Base-by-base conservation (phyloP, 2,888 invertebrate species). In the Scaptomyza caliginosa region DNA sequence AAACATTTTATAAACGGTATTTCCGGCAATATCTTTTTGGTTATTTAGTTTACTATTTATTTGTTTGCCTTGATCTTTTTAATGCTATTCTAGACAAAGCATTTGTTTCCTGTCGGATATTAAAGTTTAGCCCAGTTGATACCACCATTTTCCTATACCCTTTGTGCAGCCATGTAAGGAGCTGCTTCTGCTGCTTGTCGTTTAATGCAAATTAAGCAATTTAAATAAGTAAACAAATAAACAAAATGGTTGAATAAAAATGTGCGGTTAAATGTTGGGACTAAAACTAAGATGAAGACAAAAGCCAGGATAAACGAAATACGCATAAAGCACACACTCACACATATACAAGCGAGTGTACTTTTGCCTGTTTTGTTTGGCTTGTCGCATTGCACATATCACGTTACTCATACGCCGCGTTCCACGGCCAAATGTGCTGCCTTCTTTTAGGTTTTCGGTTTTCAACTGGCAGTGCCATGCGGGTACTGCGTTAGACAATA, bases 131-230 rank as follows among this genome's bases (percentile, higher is more conserved):
- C 26, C 48, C 13, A 16, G n/a, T 16, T 11, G 46, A 72, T 32
- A 36, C 46, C 46, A 57, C 30, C 23, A 30, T 34, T 42, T 40
- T 19, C 16, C 45, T 32, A 69, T 69, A 43, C 43, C 39, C 51
- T 52, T 38, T 64, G 54, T 23, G 54, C 38, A 60, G 62, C 46
- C 32, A 62, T 56, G 64, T 50, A 46, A 59, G 57, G 54, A 52
- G 43, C 63, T 40, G 46, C 60, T n/a, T n/a, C n/a, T 38, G 23
- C 13, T 45, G 67, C 60, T 65, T 69, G 70, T 74, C 83, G 62
- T 69, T 77, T 66, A 87, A 87, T 85, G 86, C 80, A 83, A 83
- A 83, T 87, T 85, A 87, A 79, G 87, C 77, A 82, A 87, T 87
- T 83, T 87, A 79, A 85, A 83, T 71, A 78, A 79, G 77, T 66